Evolutionary conservation across 1,140 invertebrate species (phyloP), one percentile per base, ranked within the genome.

Genomic region (Drosophila orena): DNA sequence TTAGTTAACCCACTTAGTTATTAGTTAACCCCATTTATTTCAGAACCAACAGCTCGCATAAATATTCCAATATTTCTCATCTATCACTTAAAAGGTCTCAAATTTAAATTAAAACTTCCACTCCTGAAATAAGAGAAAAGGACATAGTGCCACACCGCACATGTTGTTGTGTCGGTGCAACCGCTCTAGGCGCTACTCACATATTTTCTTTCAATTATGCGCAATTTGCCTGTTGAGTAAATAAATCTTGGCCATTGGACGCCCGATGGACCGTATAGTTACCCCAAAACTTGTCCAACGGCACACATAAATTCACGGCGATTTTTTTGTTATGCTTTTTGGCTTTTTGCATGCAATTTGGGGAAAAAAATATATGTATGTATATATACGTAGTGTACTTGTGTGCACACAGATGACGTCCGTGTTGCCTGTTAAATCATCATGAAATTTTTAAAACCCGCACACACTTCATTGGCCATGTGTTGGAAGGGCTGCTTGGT

Each of bases 141-240:
- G 37, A 2, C 30, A 68, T 61, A 42, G 49, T 65, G 52, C 22
- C 4, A 7, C 12, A 10, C 44, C 11, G 4, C 17, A 44, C 30
- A 24, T 27, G 27, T 42, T 10, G 2, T 24, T 37, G 40, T 35
- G 34, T 35, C 15, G 12, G 14, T 40, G 35, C 53, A 22, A 15
- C 4, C 10, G 10, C 65, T 27, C 30, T 27, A 12, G 40, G 49
- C 35, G 24, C 52, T 56, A 43, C 27, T 53, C 55, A 62, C 24
- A 72, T 68, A 81, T 81, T 81, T 74, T 83, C 79, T 74, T 89
- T 88, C 83, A 88, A 89, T 89, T 89, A 89, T 77, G 72, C 52
- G 52, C 84, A 77, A 80, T 84, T 84, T 89, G 68, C 79, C 75
- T 89, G 77, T 68, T 68, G 54, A 64, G 69, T 74, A 89, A 89